These are phyloP conservation scores for Bradypus variegatus DNA, from an alignment of 2,797 vertebrate genomes.

Conservation along the genomic window DNA sequence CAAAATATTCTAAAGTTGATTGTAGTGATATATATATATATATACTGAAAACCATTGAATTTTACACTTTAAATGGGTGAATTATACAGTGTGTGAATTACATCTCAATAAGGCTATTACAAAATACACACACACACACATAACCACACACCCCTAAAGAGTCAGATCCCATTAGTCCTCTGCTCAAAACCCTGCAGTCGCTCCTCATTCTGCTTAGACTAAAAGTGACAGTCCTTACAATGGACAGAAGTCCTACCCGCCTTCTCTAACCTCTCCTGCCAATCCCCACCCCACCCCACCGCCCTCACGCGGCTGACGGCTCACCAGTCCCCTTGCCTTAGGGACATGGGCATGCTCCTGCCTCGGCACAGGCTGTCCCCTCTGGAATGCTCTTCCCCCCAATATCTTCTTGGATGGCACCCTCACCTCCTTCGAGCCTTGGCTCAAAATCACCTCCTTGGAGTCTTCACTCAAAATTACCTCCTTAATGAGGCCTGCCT, in stretches of 20 bases:
- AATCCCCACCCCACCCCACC: background rate
- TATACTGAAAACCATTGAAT: background rate
- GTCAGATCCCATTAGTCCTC: background rate
- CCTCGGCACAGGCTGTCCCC: background rate
- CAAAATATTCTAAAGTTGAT: background rate
- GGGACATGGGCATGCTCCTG: background rate
- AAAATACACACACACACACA: too few relatives aligned
- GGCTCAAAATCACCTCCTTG: background rate
- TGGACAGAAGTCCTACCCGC: background rate
- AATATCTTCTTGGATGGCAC: too few relatives aligned
- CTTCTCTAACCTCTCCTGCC: background rate
- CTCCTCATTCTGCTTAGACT: background rate
- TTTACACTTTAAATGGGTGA: background rate
- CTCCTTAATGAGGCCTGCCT: background rate
- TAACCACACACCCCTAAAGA: background rate
- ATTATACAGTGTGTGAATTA: background rate
- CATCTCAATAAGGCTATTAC: background rate
- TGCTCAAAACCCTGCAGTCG: background rate
- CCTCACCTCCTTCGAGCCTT: background rate
- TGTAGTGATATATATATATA: background rate
- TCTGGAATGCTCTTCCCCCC: background rate
- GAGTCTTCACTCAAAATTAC: background rate
- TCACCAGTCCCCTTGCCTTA: background rate
- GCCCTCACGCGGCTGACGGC: background rate
- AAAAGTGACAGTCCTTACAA: background rate